Evolutionary conservation across 2,888 invertebrate genomes (phyloP).

Genomic region (Rhimphoctona megacephalus): DNA sequence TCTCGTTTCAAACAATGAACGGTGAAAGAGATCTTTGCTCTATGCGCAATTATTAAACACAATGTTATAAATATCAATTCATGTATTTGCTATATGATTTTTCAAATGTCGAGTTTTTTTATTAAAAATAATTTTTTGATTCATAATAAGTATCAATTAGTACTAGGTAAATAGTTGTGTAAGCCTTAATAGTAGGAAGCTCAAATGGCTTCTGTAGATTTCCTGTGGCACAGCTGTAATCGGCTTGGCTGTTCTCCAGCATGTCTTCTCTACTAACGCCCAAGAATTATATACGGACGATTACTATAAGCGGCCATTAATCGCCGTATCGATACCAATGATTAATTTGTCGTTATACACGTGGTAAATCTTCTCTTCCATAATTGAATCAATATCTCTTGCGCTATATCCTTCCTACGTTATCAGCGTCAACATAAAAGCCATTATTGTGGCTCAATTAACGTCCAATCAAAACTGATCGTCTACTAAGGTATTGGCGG

Average conservation of each 20-base stretch:
- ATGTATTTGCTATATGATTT: not conserved
- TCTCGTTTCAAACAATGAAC: not conserved
- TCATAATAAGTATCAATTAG: not conserved
- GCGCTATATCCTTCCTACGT: slow-evolving; percentile 15
- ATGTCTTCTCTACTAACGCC: slow-evolving; percentile 17
- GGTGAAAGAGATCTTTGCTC: not conserved
- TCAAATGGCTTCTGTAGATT: slow-evolving; percentile 12
- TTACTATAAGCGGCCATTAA: slow-evolving; percentile 27
- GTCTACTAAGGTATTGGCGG: not conserved
- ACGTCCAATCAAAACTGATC: not conserved
- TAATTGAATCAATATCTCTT: slow-evolving; percentile 31
- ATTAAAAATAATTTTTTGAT: not conserved
- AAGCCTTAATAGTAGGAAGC: not conserved
- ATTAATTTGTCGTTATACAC: slow-evolving; percentile 25
- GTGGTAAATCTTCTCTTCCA: slow-evolving; percentile 2
- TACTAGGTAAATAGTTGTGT: not conserved
- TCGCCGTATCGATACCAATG: slow-evolving; percentile 27
- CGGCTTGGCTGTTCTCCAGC: slow-evolving; percentile 6
- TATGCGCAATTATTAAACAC: not conserved
- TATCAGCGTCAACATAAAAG: slow-evolving; percentile 15
- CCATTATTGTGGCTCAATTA: slow-evolving; percentile 18
- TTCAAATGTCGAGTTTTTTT: not conserved
- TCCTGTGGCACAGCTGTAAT: slow-evolving; percentile 26
- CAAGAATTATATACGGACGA: slow-evolving; percentile 32
- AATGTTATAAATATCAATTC: not conserved